Evolutionary conservation across 2,797 vertebrate species (phyloP).

Genomic region (Lindbergichthys nudifrons): DNA sequence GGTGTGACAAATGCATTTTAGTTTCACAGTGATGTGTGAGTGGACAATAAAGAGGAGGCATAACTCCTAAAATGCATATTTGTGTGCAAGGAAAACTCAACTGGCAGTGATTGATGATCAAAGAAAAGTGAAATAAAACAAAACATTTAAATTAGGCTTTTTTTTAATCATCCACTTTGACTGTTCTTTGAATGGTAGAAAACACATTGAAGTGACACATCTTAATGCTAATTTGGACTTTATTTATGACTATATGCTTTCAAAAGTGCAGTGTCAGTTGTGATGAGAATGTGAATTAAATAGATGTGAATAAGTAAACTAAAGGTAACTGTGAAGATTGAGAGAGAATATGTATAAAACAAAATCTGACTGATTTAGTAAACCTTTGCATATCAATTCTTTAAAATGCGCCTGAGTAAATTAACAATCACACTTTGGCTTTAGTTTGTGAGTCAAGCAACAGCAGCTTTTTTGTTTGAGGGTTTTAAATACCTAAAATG

Average conservation of each 20-base stretch:
- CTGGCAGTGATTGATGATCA: constrained; percentile 47
- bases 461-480: constrained; percentile 32
- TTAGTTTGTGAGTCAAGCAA: constrained; percentile 39
- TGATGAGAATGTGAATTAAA: constrained; percentile 22
- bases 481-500: constrained; percentile 44
- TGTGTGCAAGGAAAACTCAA: constrained; percentile 30
- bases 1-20: constrained; percentile 15
- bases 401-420: constrained; percentile 34
- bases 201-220: constrained; percentile 25
- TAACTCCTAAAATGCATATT: constrained; percentile 30
- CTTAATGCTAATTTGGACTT: constrained; percentile 41
- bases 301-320: constrained; percentile 8
- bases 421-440: constrained; percentile 34
- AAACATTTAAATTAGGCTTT: constrained; percentile 38
- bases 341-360: constrained; percentile 16
- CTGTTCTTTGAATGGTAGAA: constrained; percentile 5
- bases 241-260: constrained; percentile 33
- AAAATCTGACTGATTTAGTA: neutral
- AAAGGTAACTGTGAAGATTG: constrained; percentile 16
- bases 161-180: constrained; percentile 13
- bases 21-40: constrained; percentile 19
- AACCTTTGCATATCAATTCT: constrained; percentile 13
- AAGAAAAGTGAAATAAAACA: constrained; percentile 15
- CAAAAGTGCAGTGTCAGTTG: constrained; percentile 29
- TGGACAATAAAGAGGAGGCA: neutral